These are phyloP conservation scores for Xiphophorus birchmanni DNA, from an alignment of 2,797 vertebrate species.

Conservation along the genomic window DNA sequence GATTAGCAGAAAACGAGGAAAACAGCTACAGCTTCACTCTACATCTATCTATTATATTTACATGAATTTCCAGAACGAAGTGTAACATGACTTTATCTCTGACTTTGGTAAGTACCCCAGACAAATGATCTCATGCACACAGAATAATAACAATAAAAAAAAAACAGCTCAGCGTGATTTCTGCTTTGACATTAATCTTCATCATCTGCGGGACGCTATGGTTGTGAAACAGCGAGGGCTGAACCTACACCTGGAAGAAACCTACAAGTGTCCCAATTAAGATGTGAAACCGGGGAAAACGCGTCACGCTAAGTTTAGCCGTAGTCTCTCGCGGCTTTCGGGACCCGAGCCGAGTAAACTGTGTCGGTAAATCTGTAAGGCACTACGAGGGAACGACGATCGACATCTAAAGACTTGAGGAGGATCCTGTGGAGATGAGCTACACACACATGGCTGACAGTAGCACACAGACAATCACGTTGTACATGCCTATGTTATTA, in stretches of 20 bases:
- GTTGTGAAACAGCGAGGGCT: conserved; percentile 67
- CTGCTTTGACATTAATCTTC: conserved; percentile 58
- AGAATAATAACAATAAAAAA: conserved; percentile 62
- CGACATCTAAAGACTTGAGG: conserved; percentile 85
- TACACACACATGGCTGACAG: conserved; percentile 84
- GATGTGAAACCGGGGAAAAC: conserved; percentile 73
- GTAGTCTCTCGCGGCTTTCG: conserved; percentile 81
- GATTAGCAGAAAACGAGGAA: conserved; percentile 32
- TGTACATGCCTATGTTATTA: conserved; percentile 93
- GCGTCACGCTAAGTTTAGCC: conserved; percentile 64
- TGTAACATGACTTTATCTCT: conserved; percentile 67
- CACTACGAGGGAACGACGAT: conserved; percentile 97
- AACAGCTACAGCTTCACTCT: conserved; percentile 68
- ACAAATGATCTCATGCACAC: conserved; percentile 79
- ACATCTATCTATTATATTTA: conserved; percentile 67
- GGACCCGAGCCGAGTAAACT: conserved; percentile 88
- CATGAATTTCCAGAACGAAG: conserved; percentile 69
- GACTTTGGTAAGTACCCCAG: conserved; percentile 82
- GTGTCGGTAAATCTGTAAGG: conserved; percentile 94
- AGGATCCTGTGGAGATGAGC: conserved; percentile 81
- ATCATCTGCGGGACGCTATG: conserved; percentile 46
- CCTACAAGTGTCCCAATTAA: conserved; percentile 67
- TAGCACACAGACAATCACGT: conserved; percentile 89
- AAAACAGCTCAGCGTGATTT: conserved; percentile 46
- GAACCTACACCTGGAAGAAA: conserved; percentile 82